These are phyloP conservation scores for Ptychoptera contaminata DNA, from an alignment of 2,888 invertebrate genomes.

Conservation along the genomic window DNA sequence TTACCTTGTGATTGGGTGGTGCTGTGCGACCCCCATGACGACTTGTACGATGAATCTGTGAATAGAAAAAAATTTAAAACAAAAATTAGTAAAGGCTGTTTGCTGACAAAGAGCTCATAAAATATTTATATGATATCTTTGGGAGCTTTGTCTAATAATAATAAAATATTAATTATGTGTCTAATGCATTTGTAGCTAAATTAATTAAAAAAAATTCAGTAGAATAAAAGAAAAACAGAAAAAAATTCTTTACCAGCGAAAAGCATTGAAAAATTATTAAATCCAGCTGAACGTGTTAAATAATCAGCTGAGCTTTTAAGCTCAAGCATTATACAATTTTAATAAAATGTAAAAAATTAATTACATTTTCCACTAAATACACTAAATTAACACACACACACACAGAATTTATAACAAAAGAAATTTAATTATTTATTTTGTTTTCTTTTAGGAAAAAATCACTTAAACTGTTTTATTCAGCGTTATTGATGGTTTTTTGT, in stretches of 20 bases:
- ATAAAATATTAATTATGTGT: too few species aligned
- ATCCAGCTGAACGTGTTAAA: constrained; percentile 69
- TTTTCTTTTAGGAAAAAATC: not conserved
- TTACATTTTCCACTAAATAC: not conserved
- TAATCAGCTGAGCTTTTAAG: constrained; percentile 86
- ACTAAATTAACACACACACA: not conserved
- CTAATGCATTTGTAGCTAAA: too few species aligned
- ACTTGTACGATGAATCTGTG: constrained; percentile 77
- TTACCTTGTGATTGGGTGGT: constrained; percentile 65
- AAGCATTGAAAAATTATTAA: constrained; percentile 90
- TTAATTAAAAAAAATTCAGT: not conserved
- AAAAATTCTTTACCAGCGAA: constrained; percentile 55
- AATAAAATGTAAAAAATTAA: not conserved
- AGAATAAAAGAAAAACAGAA: not conserved
- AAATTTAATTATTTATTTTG: constrained; percentile 3
- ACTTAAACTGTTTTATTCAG: not conserved
- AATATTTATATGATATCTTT: not conserved
- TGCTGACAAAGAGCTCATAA: not conserved
- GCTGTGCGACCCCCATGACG: constrained; percentile 67
- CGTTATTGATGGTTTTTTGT: not conserved
- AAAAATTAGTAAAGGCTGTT: constrained; percentile 8
- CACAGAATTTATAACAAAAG: too few species aligned
- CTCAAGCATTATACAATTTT: constrained; percentile 59
- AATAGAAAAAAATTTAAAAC: constrained; percentile 22
- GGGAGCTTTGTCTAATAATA: too few species aligned